phyloP scores from a whole-genome alignment of 2,113 vertebrate species.

The Thalassarche chlororhynchos region DNA sequence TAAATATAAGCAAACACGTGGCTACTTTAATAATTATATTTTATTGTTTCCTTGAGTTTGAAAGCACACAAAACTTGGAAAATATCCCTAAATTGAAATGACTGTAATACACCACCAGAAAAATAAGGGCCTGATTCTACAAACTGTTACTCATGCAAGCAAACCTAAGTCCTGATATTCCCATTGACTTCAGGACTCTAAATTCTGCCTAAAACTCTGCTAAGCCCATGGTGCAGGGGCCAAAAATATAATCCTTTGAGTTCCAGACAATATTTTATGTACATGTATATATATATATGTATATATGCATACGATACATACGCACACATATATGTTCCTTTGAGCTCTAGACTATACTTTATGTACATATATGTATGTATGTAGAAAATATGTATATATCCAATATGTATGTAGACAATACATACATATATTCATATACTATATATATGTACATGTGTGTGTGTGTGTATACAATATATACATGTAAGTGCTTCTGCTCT shows the following conservation, averaged over 20 bases:
- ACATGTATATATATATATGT: not conserved
- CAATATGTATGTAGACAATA: not conserved
- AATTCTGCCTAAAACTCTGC: not conserved
- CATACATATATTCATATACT: not conserved
- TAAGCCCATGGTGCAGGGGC: not conserved
- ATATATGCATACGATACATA: not conserved
- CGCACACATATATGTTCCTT: not conserved
- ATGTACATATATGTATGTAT: not conserved
- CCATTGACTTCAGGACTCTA: not conserved
- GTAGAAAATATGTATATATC: not conserved
- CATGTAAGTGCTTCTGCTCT: conserved; percentile 69
- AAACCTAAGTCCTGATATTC: not conserved
- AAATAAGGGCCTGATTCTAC: not conserved
- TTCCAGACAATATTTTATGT: not conserved
- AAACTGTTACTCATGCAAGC: not conserved
- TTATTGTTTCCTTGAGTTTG: conserved; percentile 47
- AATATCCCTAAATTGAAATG: not conserved
- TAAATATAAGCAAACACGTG: not conserved
- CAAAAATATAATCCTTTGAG: not conserved
- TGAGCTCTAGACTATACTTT: not conserved
- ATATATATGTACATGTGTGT: not conserved
- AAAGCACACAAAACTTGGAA: not conserved
- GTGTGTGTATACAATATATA: not conserved
- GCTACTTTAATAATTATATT: not conserved
- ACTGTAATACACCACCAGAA: not conserved